A percentile compares a stretch with the other conserved stretches of the same genome.
Conservation (phyloP, 2,888 invertebrate genomes). For the Pantelozetes paolii region DNA sequence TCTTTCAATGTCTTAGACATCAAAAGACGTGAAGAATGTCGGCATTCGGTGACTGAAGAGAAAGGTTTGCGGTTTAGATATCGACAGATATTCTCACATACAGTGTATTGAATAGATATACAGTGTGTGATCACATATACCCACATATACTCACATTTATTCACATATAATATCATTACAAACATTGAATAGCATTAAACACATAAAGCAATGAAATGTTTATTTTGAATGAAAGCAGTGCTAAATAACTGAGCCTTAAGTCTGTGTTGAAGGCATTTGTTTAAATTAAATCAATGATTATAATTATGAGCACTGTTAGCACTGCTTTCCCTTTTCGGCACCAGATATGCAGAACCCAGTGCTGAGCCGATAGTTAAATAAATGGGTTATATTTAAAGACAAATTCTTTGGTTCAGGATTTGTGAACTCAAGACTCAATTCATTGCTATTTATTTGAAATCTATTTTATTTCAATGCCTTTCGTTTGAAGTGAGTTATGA, state of each 20-base stretch:
- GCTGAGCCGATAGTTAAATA: neutral
- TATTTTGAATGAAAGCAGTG: constrained; percentile 14
- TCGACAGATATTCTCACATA: too few relatives aligned
- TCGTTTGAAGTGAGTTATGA: constrained; percentile 19
- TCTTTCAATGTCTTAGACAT: neutral
- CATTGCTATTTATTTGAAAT: constrained; percentile 26
- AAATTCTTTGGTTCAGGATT: neutral
- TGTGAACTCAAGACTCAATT: neutral
- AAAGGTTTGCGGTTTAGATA: constrained; percentile 24
- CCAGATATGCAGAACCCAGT: neutral
- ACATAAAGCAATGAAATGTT: constrained; percentile 15
- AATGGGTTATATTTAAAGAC: neutral
- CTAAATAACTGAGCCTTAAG: neutral
- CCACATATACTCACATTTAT: too few relatives aligned
- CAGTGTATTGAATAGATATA: too few relatives aligned
- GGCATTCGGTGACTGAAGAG: constrained; percentile 9
- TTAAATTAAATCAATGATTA: constrained; percentile 16
- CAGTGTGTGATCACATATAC: too few relatives aligned
- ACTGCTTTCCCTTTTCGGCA: constrained; percentile 10
- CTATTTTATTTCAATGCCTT: neutral
- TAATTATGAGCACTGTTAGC: neutral
- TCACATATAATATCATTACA: constrained; percentile 2
- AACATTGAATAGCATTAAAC: constrained; percentile 15
- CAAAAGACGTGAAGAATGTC: constrained; percentile 30
- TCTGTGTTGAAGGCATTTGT: constrained; percentile 9